These are phyloP conservation scores for Microplitis manilae DNA, from an alignment of 2,888 invertebrate species.

Conservation along the genomic window DNA sequence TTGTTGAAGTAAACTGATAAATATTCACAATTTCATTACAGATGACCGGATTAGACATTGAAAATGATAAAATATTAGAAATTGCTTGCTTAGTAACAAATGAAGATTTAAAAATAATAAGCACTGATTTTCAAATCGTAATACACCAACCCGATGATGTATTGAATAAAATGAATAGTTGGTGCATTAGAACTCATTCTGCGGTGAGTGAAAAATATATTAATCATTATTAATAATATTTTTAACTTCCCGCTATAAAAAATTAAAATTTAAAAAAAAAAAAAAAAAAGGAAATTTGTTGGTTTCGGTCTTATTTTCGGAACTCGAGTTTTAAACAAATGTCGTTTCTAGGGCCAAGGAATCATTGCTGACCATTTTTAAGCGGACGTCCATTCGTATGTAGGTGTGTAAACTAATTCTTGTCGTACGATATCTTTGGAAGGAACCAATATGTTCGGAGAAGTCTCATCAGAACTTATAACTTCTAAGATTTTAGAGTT, in stretches of 20 bases:
- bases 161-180: conserved; percentile 85
- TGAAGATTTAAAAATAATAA: conserved; percentile 81
- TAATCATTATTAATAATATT: background rate
- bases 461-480: too few relatives aligned
- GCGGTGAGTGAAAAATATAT: conserved; percentile 74
- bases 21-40: conserved; percentile 62
- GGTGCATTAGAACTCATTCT: conserved; percentile 87
- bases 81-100: conserved; percentile 93
- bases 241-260: background rate
- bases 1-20: too few relatives aligned
- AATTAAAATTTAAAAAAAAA: conserved; percentile 10
- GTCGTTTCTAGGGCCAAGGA: background rate
- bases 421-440: too few relatives aligned
- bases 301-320: too few relatives aligned
- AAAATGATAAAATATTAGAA: conserved; percentile 87
- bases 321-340: background rate
- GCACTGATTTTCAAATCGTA: conserved; percentile 82
- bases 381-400: too few relatives aligned
- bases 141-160: conserved; percentile 84
- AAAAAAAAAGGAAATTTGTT: background rate
- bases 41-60: conserved; percentile 92
- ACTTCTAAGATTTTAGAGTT: too few relatives aligned
- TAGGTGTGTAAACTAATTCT: too few relatives aligned
- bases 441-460: too few relatives aligned
- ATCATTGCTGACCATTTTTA: too few relatives aligned